Evolutionary conservation across 2,888 invertebrate genomes (phyloP), one percentile per base, ranked within the genome.

Genomic region (Adelognathus sp.): DNA sequence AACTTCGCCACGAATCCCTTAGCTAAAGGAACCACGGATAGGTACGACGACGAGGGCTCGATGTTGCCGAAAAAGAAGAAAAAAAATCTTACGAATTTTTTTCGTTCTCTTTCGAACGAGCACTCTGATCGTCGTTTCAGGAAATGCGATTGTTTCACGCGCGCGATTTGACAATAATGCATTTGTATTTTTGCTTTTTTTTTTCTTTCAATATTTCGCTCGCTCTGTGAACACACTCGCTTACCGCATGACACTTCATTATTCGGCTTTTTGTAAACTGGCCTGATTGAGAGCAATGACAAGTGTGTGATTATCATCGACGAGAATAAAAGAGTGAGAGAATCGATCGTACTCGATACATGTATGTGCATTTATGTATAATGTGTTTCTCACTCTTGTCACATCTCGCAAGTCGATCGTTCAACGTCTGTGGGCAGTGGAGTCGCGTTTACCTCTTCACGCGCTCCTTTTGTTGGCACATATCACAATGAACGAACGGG

Each of bases 401-500:
- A 14, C n/a, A 63, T 44, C 33, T 29, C 29, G 11, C 63, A 31
- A 58, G 14, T 64, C 46, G 50, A 39, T 16, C 41, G 46, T 63
- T 39, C 16, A n/a, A n/a, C 46, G 39, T 66, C 14, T 60, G 14
- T 46, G 69, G 73, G 78, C 78, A 78, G 73, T 78, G 69, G n/a
- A 69, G 56, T 41, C 31, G n/a, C n/a, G 69, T 64, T 41, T 33
- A 21, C 56, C 44, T 33, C 54, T 41, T 66, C 70, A n/a, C n/a
- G n/a, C n/a, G n/a, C n/a, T 27, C 27, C 36, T 27, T 67, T 46
- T 33, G 83, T 86, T 86, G 84, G 86, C 86, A 86, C 86, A 82
- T 86, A 85, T 85, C 86, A 84, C 85, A 85, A 83, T 81, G 75
- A 84, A 83, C 81, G 81, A 82, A 82, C 46, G 46, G 24, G 46